Evolutionary conservation across 2,113 vertebrate genomes (phyloP), one percentile per base, ranked within the genome.

Genomic region (Falcunculus frontatus): DNA sequence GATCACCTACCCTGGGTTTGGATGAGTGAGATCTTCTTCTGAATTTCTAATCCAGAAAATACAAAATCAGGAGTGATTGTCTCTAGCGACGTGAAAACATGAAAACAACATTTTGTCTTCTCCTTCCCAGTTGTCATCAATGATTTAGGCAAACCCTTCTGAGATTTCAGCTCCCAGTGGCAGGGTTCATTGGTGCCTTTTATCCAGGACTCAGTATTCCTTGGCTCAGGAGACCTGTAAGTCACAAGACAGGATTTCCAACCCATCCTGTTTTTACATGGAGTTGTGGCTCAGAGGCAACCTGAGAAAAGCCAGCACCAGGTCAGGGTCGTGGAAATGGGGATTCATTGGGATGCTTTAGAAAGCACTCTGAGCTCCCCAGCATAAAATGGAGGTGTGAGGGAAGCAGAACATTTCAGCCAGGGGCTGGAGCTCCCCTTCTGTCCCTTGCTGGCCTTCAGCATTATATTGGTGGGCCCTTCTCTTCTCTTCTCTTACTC

Each of bases 51-150:
- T 60, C n/a, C 57, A 73, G 25, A 50, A 50, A 63, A 73, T 30
- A 42, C 1, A 50, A 73, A 10, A 0, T 53, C 35, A 32, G 1
- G 4, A 64, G 37, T 25, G 16, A 27, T 33, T 18, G 12, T 53
- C 44, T 84, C 21, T 27, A 72, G 32, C 52, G 59, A 33, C 3
- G 0, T 16, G 35, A 63, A 77, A 77, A 77, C 3, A 1, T 16
- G 35, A 63, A 77, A 77, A 77, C 0, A 1, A 26, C 6, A 8
- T 47, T 47, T 63, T 67, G 11, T 56, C 10, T 27, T 52, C 41
- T 65, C 9, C 20, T 76, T 87, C 42, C 39, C 57, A 62, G 62
- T 42, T 30, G 9, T 17, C 1, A 1, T 26, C 37, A 53, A 23
- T 33, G 13, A 64, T 55, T 84, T 53, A 53, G 62, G 13, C 32